Evolutionary conservation across 2,797 vertebrate species (phyloP).

Genomic region (Adrianichthys oophorus): DNA sequence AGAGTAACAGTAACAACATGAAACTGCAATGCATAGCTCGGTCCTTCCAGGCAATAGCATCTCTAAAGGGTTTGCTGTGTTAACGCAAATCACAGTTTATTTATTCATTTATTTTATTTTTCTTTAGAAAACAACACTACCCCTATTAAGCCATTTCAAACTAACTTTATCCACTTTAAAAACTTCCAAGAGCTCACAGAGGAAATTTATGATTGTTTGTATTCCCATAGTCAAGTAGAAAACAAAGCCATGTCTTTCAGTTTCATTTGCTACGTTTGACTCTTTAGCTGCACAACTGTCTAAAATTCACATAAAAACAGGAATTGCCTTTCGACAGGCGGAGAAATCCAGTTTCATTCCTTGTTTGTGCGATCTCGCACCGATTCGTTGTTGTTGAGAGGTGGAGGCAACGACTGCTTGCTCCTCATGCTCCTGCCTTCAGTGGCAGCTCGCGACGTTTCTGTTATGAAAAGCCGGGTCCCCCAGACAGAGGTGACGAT

Average conservation of each 20-base stretch:
- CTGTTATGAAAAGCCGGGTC: slow-evolving; percentile 76
- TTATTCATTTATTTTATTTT: neutral
- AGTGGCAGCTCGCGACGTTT: slow-evolving; percentile 75
- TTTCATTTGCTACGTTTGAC: slow-evolving; percentile 38
- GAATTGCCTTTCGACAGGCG: slow-evolving; percentile 25
- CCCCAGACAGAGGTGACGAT: slow-evolving; percentile 80
- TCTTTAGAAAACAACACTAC: neutral
- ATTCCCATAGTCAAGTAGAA: slow-evolving; percentile 11
- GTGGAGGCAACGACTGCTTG: slow-evolving; percentile 74
- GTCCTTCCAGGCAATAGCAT: slow-evolving; percentile 20
- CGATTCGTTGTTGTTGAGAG: slow-evolving; percentile 77
- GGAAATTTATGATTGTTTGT: neutral
- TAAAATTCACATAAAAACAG: slow-evolving; percentile 49
- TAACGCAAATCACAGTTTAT: slow-evolving; percentile 7
- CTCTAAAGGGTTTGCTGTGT: slow-evolving; percentile 19
- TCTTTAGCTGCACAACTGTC: slow-evolving; percentile 56
- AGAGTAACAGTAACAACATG: slow-evolving; percentile 39
- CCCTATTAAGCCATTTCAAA: slow-evolving; percentile 4
- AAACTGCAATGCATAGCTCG: slow-evolving; percentile 54
- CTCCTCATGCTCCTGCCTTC: slow-evolving; percentile 74
- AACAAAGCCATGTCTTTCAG: slow-evolving; percentile 45
- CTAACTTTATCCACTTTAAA: neutral
- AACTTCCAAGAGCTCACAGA: slow-evolving; percentile 1
- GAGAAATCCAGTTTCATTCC: slow-evolving; percentile 42
- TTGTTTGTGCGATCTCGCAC: slow-evolving; percentile 63